Evolutionary conservation across 2,113 vertebrate species (phyloP).

Genomic region (Hypocryptadius cinnamomeus): DNA sequence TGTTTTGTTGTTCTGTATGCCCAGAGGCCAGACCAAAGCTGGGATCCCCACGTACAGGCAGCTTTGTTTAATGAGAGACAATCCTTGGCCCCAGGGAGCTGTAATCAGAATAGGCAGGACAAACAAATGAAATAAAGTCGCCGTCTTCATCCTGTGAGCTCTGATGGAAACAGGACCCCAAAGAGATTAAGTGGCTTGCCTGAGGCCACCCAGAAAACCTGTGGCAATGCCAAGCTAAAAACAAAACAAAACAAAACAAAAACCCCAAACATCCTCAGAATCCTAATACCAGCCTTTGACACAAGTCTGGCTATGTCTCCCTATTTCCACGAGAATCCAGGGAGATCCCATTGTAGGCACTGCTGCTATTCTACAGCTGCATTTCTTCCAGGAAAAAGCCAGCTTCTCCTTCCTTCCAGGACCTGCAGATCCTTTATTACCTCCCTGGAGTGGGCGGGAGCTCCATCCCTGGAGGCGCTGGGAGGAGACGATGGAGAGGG

Average conservation of each 20-base stretch:
- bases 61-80: constrained; percentile 28
- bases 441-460: not conserved
- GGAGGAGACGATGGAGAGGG: not conserved
- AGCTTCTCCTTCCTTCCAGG: not conserved
- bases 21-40: constrained; percentile 17
- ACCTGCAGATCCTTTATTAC: not conserved
- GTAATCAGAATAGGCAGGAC: constrained; percentile 21
- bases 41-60: not conserved
- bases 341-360: not conserved
- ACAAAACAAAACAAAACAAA: not conserved
- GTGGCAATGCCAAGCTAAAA: not conserved
- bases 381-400: not conserved
- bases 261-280: not conserved
- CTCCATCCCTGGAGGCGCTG: not conserved
- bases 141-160: not conserved
- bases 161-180: not conserved
- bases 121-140: constrained; percentile 10
- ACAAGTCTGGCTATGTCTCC: not conserved
- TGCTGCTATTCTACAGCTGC: not conserved
- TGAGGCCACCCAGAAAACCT: constrained; percentile 15
- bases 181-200: constrained; percentile 22
- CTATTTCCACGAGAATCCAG: not conserved
- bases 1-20: constrained; percentile 17
- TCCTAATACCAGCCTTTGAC: not conserved
- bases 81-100: not conserved